Conservation (phyloP, 2,797 vertebrate genomes). For the Anas capensis region DNA sequence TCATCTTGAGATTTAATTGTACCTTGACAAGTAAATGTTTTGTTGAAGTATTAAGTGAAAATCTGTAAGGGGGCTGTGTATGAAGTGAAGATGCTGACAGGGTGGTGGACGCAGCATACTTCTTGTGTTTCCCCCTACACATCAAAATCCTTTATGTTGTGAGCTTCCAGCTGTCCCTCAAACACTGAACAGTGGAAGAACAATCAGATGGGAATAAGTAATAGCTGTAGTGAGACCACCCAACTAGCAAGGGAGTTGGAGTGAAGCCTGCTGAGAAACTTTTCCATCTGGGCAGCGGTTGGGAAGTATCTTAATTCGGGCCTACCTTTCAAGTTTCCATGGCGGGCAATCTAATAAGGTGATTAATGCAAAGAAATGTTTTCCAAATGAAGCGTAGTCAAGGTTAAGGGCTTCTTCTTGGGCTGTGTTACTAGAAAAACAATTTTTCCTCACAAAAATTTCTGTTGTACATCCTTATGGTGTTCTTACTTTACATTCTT, state of each 20-base stretch:
- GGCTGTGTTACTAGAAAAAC: not conserved
- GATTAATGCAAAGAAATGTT: not conserved
- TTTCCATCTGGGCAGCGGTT: not conserved
- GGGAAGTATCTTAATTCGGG: not conserved
- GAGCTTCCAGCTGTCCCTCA: not conserved
- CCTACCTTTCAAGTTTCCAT: rapidly evolving
- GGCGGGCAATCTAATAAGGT: not conserved
- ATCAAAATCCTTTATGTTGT: not conserved
- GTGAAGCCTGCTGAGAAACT: not conserved
- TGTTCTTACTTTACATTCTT: not conserved
- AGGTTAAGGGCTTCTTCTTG: not conserved
- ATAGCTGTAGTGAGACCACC: not conserved
- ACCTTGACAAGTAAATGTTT: not conserved
- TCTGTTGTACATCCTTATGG: not conserved
- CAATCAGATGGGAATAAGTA: not conserved
- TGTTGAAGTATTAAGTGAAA: not conserved
- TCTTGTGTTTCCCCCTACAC: not conserved
- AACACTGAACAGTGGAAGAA: not conserved
- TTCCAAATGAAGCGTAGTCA: not conserved
- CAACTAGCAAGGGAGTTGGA: not conserved
- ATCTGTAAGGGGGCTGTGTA: not conserved
- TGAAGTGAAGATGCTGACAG: not conserved
- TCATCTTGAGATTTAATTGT: not conserved
- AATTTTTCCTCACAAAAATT: not conserved
- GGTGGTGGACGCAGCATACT: not conserved